Evolutionary conservation across 2,113 vertebrate species (phyloP), one percentile per base, ranked within the genome.

Genomic region (Siphamia tubifer): DNA sequence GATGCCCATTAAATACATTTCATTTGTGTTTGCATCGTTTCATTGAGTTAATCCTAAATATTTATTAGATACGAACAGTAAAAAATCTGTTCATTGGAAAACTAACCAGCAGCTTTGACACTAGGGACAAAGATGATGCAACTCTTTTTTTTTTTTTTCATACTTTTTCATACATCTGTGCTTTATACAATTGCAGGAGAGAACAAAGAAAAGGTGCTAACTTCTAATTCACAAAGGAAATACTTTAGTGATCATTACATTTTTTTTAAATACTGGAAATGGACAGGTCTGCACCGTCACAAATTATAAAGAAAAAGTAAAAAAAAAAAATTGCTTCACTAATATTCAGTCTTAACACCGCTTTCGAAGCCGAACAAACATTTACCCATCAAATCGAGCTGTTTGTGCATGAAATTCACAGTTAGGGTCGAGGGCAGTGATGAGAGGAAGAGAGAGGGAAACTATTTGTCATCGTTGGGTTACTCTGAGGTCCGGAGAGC

Each of bases 331-430:
- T 83, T 77, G 51, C 55, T 83, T 80, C 52, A 82, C 71, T 67
- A 80, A 75, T 86, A 76, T 68, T 79, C 56, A 63, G 60, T 11
- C 55, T 45, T 55, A 89, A 84, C 51, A 32, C 54, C 8, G n/a
- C 30, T 56, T 73, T 76, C 57, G 74, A 88, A 91, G 62, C 16
- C 17, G 64, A 36, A 64, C 57, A 91, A 94, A 92, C 87, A 85
- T 91, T 89, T 92, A 77, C 62, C 79, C 44, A 74, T 84, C 70
- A 63, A 84, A 87, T 85, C 16, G 36, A 74, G 61, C 62, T 92
- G 72, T 90, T 93, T 91, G 73, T 87, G 88, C 57, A 89, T 90
- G 79, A 90, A 93, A 93, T 93, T 93, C 84, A 56, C 89, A 84
- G 67, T 70, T 63, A 77, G 75, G 62, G 45, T 80, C 39, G 61